These are phyloP conservation scores for Empidonax traillii DNA, from an alignment of 2,113 vertebrate genomes.

Conservation along the genomic window DNA sequence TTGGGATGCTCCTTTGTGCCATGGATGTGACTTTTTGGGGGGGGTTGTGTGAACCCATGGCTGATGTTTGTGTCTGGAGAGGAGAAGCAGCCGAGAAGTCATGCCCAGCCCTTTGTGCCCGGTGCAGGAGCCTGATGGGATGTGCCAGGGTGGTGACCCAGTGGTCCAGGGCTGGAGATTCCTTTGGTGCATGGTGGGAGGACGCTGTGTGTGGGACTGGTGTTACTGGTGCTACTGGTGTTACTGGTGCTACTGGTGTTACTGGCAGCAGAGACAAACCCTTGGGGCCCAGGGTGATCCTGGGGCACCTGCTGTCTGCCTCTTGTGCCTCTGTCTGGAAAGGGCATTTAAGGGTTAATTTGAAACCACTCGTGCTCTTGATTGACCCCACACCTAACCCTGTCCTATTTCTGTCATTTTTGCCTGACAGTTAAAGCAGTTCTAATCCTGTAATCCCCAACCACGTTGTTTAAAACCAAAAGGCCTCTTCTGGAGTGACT, in stretches of 20 bases:
- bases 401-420: conserved; percentile 43
- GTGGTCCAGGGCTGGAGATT: neutral
- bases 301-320: neutral
- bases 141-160: fast-evolving
- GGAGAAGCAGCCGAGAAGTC: neutral
- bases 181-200: neutral
- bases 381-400: conserved; percentile 1
- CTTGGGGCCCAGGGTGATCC: neutral
- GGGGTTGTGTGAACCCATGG: neutral
- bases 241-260: neutral
- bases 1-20: neutral
- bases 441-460: conserved; percentile 53
- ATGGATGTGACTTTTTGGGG: neutral
- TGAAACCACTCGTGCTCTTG: neutral
- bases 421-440: conserved; percentile 22
- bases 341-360: neutral
- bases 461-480: neutral
- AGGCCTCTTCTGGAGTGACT: neutral
- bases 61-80: neutral
- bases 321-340: neutral
- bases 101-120: neutral
- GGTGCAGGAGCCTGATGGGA: neutral
- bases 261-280: fast-evolving
- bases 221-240: neutral
- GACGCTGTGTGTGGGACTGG: fast-evolving